phyloP scores from a whole-genome alignment of 2,113 vertebrate genomes.

The human region GRCh38 chr9:104140001-104140500 shows the following conservation, averaged over 20 bases:
- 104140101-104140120: constrained; percentile 8
- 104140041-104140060: neutral
- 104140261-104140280: constrained; percentile 22
- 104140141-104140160: neutral
- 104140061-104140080: neutral
- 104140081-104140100: constrained; percentile 29
- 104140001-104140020: neutral
- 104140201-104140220: neutral
- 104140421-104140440: neutral
- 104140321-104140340: neutral
- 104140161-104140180: neutral
- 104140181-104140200: constrained; percentile 22
- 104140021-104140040: constrained; percentile 37
- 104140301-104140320: neutral
- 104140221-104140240: neutral
- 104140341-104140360: neutral
- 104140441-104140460: neutral
- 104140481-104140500: neutral
- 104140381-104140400: neutral
- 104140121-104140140: constrained; percentile 1
- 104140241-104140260: constrained; percentile 3
- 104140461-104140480: neutral
- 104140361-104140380: neutral
- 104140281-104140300: neutral
- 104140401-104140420: neutral